Evolutionary conservation across 2,797 vertebrate species (phyloP).

Genomic region (Xyrichtys novacula): DNA sequence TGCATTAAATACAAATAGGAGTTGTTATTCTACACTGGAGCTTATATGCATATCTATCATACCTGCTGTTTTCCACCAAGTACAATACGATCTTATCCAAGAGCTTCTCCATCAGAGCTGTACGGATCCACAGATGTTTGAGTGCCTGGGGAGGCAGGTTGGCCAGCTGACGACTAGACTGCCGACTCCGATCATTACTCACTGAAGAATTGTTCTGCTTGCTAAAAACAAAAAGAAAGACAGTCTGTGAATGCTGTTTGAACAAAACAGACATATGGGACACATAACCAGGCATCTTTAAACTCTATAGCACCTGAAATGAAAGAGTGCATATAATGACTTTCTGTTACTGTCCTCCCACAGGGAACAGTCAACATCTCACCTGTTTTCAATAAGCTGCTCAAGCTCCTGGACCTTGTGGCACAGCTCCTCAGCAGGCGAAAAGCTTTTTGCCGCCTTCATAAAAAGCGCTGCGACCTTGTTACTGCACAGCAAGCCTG

Average conservation of each 20-base stretch:
- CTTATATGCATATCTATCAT: slow-evolving; percentile 9
- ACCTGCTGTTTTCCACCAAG: slow-evolving; percentile 98
- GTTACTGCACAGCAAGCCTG: slow-evolving; percentile 96
- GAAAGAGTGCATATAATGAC: neutral
- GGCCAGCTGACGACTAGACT: slow-evolving; percentile 86
- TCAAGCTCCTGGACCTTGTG: slow-evolving; percentile 95
- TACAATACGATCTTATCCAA: slow-evolving; percentile 96
- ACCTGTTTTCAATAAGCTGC: slow-evolving; percentile 94
- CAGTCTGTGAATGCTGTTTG: neutral
- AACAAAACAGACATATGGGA: neutral
- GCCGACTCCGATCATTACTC: slow-evolving; percentile 86
- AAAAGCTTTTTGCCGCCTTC: slow-evolving; percentile 95
- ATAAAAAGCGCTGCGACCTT: slow-evolving; percentile 97
- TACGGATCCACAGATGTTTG: slow-evolving; percentile 97
- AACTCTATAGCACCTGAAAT: neutral
- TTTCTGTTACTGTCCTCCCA: neutral
- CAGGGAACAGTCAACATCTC: slow-evolving; percentile 55
- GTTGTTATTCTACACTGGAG: neutral
- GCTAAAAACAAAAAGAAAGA: slow-evolving; percentile 44
- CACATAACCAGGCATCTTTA: neutral
- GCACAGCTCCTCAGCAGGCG: slow-evolving; percentile 93
- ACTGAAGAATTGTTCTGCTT: slow-evolving; percentile 90
- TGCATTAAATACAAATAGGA: too few species aligned
- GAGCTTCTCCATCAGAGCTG: slow-evolving; percentile 96
- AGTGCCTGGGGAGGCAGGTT: slow-evolving; percentile 92